Evolutionary conservation across 2,113 vertebrate genomes (phyloP), one percentile per base, ranked within the genome.

Genomic region (Zapornia atra): DNA sequence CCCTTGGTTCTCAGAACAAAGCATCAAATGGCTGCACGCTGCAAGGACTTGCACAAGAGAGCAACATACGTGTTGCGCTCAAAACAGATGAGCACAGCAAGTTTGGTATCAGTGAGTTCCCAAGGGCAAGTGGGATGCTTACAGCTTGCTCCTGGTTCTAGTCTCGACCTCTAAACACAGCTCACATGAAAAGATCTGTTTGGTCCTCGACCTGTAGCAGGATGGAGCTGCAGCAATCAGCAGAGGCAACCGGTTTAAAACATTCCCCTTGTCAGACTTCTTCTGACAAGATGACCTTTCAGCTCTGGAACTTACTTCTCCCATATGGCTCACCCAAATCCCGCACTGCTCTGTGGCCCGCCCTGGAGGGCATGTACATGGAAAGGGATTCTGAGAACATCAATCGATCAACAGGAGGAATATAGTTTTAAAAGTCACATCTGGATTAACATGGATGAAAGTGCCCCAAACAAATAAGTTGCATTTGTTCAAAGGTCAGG

Each of bases 371-470:
- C 65, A 36, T 0, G 3, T 29, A 78, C 36, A 26, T 14, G 38
- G 61, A 64, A 22, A 75, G 42, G 44, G 65, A 56, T 84, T 91
- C 86, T 76, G 86, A 91, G 84, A 91, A 56, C 60, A 50, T 46
- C 87, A 57, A 25, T 54, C 8, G 0, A 80, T 66, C 82, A 38
- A 12, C 63, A 63, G 79, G 40, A 95, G 91, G 28, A 90, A 24
- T 66, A 38, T 2, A 48, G 69, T 40, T 82, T 94, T n/a, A 72
- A 91, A 87, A 94, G 86, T 69, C 83, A 89, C 89, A 84, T 92
- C 89, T 94, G 93, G 92, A 92, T 94, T 79, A 91, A 76, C 6
- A 18, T 22, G 83, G 95, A 94, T 94, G 48, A 92, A 96, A 94
- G 91, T 56, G 66, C 56, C 77, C 16, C 2, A 0, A 89, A 53